These are phyloP conservation scores for Mesocricetus auratus DNA, from an alignment of 2,113 vertebrate genomes.

Conservation along the genomic window DNA sequence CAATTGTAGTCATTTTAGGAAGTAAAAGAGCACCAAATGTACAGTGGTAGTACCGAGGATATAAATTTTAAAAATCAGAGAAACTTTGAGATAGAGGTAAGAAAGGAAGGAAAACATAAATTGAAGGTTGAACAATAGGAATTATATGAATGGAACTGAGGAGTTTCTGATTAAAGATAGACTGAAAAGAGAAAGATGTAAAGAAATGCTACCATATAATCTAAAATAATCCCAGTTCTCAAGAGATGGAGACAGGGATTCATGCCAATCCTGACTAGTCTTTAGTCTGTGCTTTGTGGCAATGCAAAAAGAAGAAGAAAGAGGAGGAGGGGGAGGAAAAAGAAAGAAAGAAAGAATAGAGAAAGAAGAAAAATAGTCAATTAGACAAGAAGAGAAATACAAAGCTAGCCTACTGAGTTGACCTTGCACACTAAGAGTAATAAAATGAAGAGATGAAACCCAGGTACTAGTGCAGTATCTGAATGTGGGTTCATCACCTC, in stretches of 20 bases:
- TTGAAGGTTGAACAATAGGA: background rate
- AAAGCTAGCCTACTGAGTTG: background rate
- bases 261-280: accelerated
- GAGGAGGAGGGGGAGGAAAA: too few species aligned
- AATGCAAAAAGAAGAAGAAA: background rate
- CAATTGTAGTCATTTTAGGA: background rate
- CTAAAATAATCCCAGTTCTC: background rate
- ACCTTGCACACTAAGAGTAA: background rate
- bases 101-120: background rate
- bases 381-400: background rate
- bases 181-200: background rate
- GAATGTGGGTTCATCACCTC: background rate
- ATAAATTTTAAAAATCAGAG: background rate
- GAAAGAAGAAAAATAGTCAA: background rate
- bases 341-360: background rate
- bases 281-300: background rate
- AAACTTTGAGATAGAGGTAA: background rate
- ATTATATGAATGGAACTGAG: background rate
- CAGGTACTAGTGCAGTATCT: background rate
- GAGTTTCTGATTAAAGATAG: background rate
- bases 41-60: background rate
- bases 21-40: background rate
- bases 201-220: background rate
- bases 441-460: background rate
- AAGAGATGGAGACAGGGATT: background rate